phyloP scores from a whole-genome alignment of 2,888 invertebrate genomes.

The Gonocerus acuteangulatus region DNA sequence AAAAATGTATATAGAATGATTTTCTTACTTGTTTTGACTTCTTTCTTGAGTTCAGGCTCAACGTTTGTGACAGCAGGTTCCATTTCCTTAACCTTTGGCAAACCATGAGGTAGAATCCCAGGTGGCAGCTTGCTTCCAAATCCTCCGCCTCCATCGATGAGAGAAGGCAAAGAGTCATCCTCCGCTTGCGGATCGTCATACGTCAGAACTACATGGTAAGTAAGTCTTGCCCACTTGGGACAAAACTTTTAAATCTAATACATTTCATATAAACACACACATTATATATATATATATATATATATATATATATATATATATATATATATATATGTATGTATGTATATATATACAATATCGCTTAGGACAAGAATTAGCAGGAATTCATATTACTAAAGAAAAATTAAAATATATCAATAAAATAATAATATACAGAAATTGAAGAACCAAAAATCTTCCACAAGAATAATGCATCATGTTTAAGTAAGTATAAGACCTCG shows the following conservation, averaged over 20 bases:
- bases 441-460: too few species aligned
- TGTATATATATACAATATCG: too few species aligned
- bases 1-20: too few species aligned
- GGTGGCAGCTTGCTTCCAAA: slow-evolving; percentile 85
- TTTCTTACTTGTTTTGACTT: slow-evolving; percentile 45
- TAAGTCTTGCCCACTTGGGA: slow-evolving; percentile 32
- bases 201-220: slow-evolving; percentile 79
- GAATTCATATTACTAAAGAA: too few species aligned
- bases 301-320: too few species aligned
- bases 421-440: too few species aligned
- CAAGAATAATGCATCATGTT: too few species aligned
- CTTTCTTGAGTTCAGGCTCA: slow-evolving; percentile 59
- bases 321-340: background rate
- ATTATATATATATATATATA: too few species aligned
- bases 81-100: slow-evolving; percentile 93
- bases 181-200: slow-evolving; percentile 93
- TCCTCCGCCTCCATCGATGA: slow-evolving; percentile 50
- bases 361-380: too few species aligned
- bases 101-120: slow-evolving; percentile 81
- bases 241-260: slow-evolving; percentile 14
- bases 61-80: slow-evolving; percentile 81
- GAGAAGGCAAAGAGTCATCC: slow-evolving; percentile 74
- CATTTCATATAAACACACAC: too few species aligned
- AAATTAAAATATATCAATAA: too few species aligned
- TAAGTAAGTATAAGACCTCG: too few species aligned